phyloP scores from a whole-genome alignment of 2,113 vertebrate species.

The Anthoscopus minutus region DNA sequence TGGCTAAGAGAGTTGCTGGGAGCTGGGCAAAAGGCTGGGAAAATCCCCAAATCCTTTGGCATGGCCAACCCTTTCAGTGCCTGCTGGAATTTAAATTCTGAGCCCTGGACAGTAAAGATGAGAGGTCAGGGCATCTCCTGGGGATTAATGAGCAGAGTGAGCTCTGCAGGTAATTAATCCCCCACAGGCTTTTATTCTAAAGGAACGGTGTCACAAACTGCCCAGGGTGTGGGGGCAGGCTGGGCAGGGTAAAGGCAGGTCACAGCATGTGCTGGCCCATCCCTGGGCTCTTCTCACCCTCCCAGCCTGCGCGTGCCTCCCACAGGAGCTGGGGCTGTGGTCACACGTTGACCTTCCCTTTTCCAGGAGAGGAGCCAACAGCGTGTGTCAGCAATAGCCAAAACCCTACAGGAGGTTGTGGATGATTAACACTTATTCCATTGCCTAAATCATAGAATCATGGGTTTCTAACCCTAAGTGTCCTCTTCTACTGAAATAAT shows the following conservation, averaged over 20 bases:
- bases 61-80: not conserved
- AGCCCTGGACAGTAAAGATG: not conserved
- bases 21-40: not conserved
- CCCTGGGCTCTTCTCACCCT: not conserved
- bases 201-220: not conserved
- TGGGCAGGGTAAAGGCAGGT: not conserved
- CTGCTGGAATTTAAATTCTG: not conserved
- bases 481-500: not conserved
- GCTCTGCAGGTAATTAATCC: not conserved
- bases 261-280: not conserved
- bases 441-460: not conserved
- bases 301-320: not conserved
- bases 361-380: conserved; percentile 36
- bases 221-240: not conserved
- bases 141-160: not conserved
- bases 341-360: conserved; percentile 11
- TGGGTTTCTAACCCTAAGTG: not conserved
- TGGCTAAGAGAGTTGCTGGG: not conserved
- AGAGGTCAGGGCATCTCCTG: not conserved
- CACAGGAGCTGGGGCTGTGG: not conserved
- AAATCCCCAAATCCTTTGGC: not conserved
- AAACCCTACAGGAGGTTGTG: not conserved
- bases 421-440: conserved; percentile 42
- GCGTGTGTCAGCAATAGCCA: not conserved
- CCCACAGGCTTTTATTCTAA: not conserved